These are phyloP conservation scores for Drosophila mulleri DNA, from an alignment of 2,888 invertebrate genomes.

Conservation along the genomic window DNA sequence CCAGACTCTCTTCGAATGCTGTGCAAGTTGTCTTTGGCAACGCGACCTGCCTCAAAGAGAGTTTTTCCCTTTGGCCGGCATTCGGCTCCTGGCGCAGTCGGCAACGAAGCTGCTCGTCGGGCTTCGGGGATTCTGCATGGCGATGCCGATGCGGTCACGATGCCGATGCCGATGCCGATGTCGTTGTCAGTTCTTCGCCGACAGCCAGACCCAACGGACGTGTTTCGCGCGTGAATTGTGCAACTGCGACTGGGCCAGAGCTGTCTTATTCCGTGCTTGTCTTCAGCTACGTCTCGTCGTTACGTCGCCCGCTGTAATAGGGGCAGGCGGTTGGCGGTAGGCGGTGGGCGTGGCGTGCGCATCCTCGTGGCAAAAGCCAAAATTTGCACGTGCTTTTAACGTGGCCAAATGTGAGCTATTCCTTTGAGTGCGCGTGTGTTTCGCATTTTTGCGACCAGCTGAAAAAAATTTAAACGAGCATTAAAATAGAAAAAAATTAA, in stretches of 20 bases:
- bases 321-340: slow-evolving; percentile 2
- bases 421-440: slow-evolving; percentile 55
- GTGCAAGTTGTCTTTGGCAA: slow-evolving; percentile 20
- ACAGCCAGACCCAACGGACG: slow-evolving; percentile 47
- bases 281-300: slow-evolving; percentile 23
- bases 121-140: neutral
- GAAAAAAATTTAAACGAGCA: slow-evolving; percentile 44
- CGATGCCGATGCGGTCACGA: neutral
- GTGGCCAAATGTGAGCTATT: slow-evolving; percentile 45
- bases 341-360: slow-evolving; percentile 35
- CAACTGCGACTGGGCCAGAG: slow-evolving; percentile 9
- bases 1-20: slow-evolving; percentile 22
- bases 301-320: slow-evolving; percentile 1
- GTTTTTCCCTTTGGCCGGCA: slow-evolving; percentile 45
- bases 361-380: slow-evolving; percentile 31
- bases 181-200: slow-evolving; percentile 48
- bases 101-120: slow-evolving; percentile 16
- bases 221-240: slow-evolving; percentile 33
- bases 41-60: slow-evolving; percentile 46
- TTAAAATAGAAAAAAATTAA: slow-evolving; percentile 2
- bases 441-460: slow-evolving; percentile 41
- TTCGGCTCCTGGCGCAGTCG: slow-evolving; percentile 3
- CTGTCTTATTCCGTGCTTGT: slow-evolving; percentile 21
- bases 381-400: slow-evolving; percentile 57
- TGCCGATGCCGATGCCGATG: neutral